phyloP scores from a whole-genome alignment of 2,113 vertebrate species.

The Callorhinus ursinus region DNA sequence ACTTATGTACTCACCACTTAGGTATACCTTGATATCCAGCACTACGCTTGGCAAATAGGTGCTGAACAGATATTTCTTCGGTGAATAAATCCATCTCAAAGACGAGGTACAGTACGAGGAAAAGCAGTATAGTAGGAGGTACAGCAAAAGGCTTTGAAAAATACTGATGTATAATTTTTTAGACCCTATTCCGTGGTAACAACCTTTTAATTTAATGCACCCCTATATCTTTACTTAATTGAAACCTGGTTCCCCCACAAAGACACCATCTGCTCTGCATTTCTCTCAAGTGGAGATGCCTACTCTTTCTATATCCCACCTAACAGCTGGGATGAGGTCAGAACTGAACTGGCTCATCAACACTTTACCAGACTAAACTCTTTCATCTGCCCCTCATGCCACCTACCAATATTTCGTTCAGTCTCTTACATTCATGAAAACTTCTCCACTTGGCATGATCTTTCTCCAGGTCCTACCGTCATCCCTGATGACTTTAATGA shows the following conservation, averaged over 20 bases:
- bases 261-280: not conserved
- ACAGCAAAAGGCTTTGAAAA: not conserved
- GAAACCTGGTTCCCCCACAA: not conserved
- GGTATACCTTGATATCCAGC: not conserved
- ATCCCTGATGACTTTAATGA: not conserved
- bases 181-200: not conserved
- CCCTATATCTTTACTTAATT: not conserved
- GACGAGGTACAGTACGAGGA: not conserved
- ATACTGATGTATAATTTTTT: not conserved
- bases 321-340: not conserved
- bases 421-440: not conserved
- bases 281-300: not conserved
- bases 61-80: not conserved
- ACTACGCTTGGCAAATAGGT: not conserved
- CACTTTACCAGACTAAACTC: not conserved
- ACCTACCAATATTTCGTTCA: not conserved
- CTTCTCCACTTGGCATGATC: not conserved
- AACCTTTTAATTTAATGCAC: not conserved
- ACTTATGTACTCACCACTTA: not conserved
- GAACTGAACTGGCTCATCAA: not conserved
- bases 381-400: not conserved
- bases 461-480: not conserved
- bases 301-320: not conserved
- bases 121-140: not conserved
- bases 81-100: not conserved